Base-by-base conservation (phyloP, 2,888 invertebrate genomes). In the Oxyteleia sp. region DNA sequence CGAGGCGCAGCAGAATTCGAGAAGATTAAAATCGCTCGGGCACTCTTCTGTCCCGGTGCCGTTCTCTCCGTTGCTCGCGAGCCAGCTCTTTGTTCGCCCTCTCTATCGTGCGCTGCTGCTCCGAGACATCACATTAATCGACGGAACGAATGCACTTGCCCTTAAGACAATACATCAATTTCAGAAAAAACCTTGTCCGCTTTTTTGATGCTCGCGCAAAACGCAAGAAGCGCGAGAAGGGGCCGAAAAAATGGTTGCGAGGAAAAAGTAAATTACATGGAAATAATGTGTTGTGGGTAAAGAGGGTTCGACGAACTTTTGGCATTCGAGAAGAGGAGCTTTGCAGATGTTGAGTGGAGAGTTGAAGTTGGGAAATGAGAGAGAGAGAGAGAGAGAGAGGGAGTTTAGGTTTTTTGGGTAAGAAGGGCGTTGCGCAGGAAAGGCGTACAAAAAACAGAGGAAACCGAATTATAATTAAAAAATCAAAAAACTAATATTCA, bases 21-120 rank as follows among this genome's bases (percentile, higher is more conserved):
- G 75, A 82, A 84, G 84, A 84, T 84, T 82, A 82, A 84, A 84
- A 84, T 84, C 82, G 84, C 53, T 78, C 69, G 51, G 35, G 63
- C 59, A 61, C 71, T 49, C 59, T 71, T 45, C n/a, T 43, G 16
- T 23, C 43, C 38, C 20, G 8, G 2, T 47, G 4, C 38, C 13
- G 35, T n/a, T 43, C 20, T 15, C 49, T 55, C 38, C 11, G 15
- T 59, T 16, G 26, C 1, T 18, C 38, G 5, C 8, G 10, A 32
- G 32, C 32, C 5, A 1, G 1, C 8, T 29, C 13, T 32, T 29
- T 29, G 29, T 49, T 45, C 43, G 61, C 10, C 8, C 18, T 16
- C 4, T 4, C 18, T 61, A 20, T 13, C 5, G 41, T 41, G 59
- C 41, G 16, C 32, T 38, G n/a, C 51, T 53, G 49, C 51, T 16